Percentiles rank a stretch among this genome's conserved stretches.
phyloP scores from a whole-genome alignment of 2,797 vertebrate genomes.

The Sebastes minor region DNA sequence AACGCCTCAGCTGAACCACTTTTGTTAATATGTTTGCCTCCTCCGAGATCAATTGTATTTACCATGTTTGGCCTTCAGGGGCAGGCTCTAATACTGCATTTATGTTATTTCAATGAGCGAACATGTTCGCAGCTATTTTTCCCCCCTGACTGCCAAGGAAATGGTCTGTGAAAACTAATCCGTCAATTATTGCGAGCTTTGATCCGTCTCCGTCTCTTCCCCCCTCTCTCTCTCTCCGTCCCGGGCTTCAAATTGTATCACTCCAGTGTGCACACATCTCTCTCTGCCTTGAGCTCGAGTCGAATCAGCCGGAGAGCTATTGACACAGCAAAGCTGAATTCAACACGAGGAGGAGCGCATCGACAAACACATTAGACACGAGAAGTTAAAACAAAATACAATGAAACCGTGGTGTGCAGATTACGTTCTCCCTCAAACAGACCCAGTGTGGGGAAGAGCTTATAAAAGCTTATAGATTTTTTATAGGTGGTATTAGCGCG shows the following conservation, averaged over 20 bases:
- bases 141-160: slow-evolving; percentile 27
- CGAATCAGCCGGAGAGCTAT: slow-evolving; percentile 42
- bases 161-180: slow-evolving; percentile 58
- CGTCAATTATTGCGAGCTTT: slow-evolving; percentile 41
- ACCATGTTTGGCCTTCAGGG: slow-evolving; percentile 35
- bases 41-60: slow-evolving; percentile 39
- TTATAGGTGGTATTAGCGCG: slow-evolving; percentile 66
- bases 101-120: slow-evolving; percentile 26
- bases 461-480: slow-evolving; percentile 68
- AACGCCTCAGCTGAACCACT: background rate
- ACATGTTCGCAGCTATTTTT: slow-evolving; percentile 14
- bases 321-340: slow-evolving; percentile 49
- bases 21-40: background rate
- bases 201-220: background rate
- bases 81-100: slow-evolving; percentile 13
- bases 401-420: slow-evolving; percentile 39
- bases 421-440: slow-evolving; percentile 42
- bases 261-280: slow-evolving; percentile 10
- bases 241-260: slow-evolving; percentile 29
- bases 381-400: slow-evolving; percentile 62
- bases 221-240: background rate
- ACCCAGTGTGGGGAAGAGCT: slow-evolving; percentile 50
- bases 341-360: slow-evolving; percentile 45
- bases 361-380: slow-evolving; percentile 63
- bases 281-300: slow-evolving; percentile 17